A percentile compares a stretch with the other conserved stretches of the same genome.
phyloP scores from a whole-genome alignment of 2,888 invertebrate species.

The Brachylomia viminalis region DNA sequence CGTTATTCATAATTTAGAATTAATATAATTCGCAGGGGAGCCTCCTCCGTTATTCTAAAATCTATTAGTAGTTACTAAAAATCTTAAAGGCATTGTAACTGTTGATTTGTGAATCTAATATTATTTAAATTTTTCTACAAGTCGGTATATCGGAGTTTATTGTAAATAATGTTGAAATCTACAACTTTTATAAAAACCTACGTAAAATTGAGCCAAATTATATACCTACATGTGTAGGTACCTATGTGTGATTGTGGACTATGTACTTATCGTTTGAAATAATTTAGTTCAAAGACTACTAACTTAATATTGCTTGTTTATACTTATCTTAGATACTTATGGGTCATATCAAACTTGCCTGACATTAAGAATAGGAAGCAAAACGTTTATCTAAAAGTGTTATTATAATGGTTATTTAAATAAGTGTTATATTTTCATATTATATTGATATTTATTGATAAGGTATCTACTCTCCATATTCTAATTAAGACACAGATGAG shows the following conservation, averaged over 20 bases:
- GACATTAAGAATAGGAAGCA: slow-evolving; percentile 42
- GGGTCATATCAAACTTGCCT: slow-evolving; percentile 67
- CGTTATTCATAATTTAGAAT: slow-evolving; percentile 3
- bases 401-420: slow-evolving; percentile 34
- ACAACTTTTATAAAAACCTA: slow-evolving; percentile 29
- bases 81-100: slow-evolving; percentile 20
- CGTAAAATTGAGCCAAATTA: slow-evolving; percentile 28
- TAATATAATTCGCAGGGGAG: not conserved
- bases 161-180: slow-evolving; percentile 39
- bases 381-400: slow-evolving; percentile 40
- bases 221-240: slow-evolving; percentile 4
- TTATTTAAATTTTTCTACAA: slow-evolving; percentile 7
- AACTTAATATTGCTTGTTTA: slow-evolving; percentile 35
- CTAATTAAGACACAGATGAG: slow-evolving; percentile 22
- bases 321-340: slow-evolving; percentile 33
- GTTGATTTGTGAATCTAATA: slow-evolving; percentile 13
- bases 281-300: slow-evolving; percentile 37
- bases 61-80: slow-evolving; percentile 12
- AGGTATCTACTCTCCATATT: slow-evolving; percentile 10
- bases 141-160: slow-evolving; percentile 37
- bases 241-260: slow-evolving; percentile 29
- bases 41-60: slow-evolving; percentile 19
- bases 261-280: slow-evolving; percentile 51
- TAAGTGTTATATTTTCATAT: slow-evolving; percentile 46
- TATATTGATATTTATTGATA: slow-evolving; percentile 44